A percentile compares a stretch with the other conserved stretches of the same genome.
Conservation (phyloP, 2,113 vertebrate species). For the Nibea albiflora region DNA sequence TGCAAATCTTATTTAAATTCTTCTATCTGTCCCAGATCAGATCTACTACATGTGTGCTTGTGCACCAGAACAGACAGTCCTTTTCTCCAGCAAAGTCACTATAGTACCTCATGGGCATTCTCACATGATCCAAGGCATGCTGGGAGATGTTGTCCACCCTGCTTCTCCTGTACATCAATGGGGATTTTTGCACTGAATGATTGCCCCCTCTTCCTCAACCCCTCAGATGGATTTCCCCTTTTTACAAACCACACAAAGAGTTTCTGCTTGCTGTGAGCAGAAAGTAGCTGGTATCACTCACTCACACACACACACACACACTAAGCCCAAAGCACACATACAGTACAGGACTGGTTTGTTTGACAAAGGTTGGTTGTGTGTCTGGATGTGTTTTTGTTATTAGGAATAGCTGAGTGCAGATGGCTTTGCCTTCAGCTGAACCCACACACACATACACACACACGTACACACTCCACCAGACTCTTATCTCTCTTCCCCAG, state of each 20-base stretch:
- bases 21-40: constrained; percentile 9
- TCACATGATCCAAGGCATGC: not conserved
- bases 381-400: constrained; percentile 42
- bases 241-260: constrained; percentile 25
- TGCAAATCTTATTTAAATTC: constrained; percentile 54
- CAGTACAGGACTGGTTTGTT: constrained; percentile 22
- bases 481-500: constrained; percentile 71
- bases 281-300: constrained; percentile 17
- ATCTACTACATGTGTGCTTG: not conserved
- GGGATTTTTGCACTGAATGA: not conserved
- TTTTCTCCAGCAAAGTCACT: not conserved
- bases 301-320: constrained; percentile 1
- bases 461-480: not conserved
- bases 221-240: constrained; percentile 21
- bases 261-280: not conserved
- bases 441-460: not conserved
- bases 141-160: constrained; percentile 12
- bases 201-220: not conserved
- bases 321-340: constrained; percentile 4
- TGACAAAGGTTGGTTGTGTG: constrained; percentile 15
- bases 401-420: constrained; percentile 42
- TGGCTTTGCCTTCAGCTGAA: constrained; percentile 20
- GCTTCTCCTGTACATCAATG: not conserved
- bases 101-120: not conserved
- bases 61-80: not conserved